Base-by-base conservation (phyloP, 2,797 vertebrate species). In the Argentina silus region DNA sequence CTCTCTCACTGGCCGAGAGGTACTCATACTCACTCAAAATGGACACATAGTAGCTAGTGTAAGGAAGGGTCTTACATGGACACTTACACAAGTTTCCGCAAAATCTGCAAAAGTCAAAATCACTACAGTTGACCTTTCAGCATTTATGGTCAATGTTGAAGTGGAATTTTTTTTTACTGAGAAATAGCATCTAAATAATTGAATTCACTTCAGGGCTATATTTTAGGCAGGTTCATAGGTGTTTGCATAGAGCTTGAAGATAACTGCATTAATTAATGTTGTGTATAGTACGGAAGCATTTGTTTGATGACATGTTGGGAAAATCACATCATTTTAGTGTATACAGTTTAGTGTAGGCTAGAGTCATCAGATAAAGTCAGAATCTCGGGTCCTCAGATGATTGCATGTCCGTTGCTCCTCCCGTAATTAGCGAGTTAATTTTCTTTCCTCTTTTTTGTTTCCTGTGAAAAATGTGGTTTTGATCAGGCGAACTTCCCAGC, bases 401-500 rank as follows among this genome's bases (percentile, higher is more conserved):
- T 59, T 27, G 17, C 2, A 1, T 59, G 19, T 59, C 14, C 23
- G 4, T 27, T 23, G 19, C 56, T 14, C 7, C 14, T 17, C 17
- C 51, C 4, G 51, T 11, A 53, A 17, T 17, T 21, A 55, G 0
- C 51, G 15, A 6, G 2, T 11, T n/a, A n/a, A n/a, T 2, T 53
- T 43, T 17, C 21, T 23, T 4, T 14, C 14, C 19, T 21, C n/a
- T 8, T 62, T 14, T 67, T 4, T 15, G 47, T 15, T 70, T 61
- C 23, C 3, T 8, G 66, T 63, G 47, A 69, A 8, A 62, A 74
- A 75, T 55, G 44, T 48, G 47, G 47, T 42, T 23, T 65, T 61
- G 6, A 19, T 11, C 19, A 57, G 17, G 63, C 15, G 9, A 23
- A 53, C 42, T 17, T 60, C 44, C 70, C 17, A 55, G 65, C 66